Evolutionary conservation across 2,113 vertebrate species (phyloP), one percentile per base, ranked within the genome.

Genomic region (Miniopterus natalensis): DNA sequence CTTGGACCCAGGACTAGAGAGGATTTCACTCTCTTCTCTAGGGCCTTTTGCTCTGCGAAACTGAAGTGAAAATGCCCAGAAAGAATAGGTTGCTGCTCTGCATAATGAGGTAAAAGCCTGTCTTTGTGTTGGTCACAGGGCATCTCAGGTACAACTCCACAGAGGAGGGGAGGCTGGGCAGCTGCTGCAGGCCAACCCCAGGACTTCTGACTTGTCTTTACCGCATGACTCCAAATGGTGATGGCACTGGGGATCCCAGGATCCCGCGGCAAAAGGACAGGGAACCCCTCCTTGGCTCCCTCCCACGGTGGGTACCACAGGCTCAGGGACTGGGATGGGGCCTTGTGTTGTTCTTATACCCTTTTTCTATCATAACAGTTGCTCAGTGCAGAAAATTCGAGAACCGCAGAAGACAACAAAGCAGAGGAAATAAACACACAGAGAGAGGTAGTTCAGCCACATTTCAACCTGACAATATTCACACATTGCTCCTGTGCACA

Each of bases 61-160:
- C 36, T 75, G 59, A 94, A 84, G 57, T 55, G 80, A 89, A 85
- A 70, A 20, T 42, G 47, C 49, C 29, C 17, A 71, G 88, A 90
- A 77, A 90, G 45, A 47, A 73, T 53, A 71, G 15, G 36, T 29
- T 55, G 51, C 29, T 40, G 36, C 17, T 88, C 42, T 23, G 13
- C 36, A 31, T n/a, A 71, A 66, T 1, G 9, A 94, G 61, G 83
- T 84, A 49, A 23, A 57, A 88, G 71, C n/a, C 13, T 49, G 23
- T 57, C 45, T 71, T 40, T 23, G 8, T 51, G 47, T 29, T 63
- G 25, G 8, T 61, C 68, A 65, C 78, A 92, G 27, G 74, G 49
- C 51, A 81, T 79, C 74, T 93, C 12, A 61, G 73, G 36, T 20
- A 14, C 14, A 36, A 3, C 18, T 77, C 40, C 61, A 27, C 31